Percentiles rank a stretch among this genome's conserved stretches.
Conservation (phyloP, 1,140 invertebrate genomes). For the Artemia franciscana region DNA sequence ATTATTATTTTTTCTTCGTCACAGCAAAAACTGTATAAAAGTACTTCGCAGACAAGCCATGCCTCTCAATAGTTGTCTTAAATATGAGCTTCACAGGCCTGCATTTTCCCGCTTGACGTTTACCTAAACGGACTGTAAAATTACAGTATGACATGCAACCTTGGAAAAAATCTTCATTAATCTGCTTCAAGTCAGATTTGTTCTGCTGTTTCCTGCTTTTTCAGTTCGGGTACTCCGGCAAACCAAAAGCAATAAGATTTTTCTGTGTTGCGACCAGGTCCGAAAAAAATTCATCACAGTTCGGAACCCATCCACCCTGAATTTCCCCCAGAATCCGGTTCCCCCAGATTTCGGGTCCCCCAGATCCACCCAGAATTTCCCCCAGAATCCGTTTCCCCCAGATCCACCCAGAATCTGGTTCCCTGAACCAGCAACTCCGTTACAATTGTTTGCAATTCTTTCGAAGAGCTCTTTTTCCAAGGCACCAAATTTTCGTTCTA, state of each 20-base stretch:
- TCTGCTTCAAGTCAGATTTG: neutral
- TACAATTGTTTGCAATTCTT: neutral
- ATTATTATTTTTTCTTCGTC: too few relatives aligned
- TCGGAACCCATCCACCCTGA: too few relatives aligned
- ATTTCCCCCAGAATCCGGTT: too few relatives aligned
- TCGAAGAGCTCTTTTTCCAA: neutral
- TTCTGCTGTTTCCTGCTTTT: too few relatives aligned
- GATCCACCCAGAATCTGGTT: too few relatives aligned
- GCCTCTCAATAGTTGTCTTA: neutral
- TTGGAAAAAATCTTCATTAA: neutral
- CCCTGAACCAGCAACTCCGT: neutral
- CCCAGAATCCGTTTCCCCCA: too few relatives aligned
- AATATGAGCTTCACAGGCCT: neutral
- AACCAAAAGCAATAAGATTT: neutral
- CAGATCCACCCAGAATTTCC: too few relatives aligned
- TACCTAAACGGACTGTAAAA: neutral
- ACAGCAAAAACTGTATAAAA: too few relatives aligned
- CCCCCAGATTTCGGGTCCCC: too few relatives aligned
- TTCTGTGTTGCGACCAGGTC: neutral
- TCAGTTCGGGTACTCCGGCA: neutral
- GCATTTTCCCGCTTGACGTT: neutral
- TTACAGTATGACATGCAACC: neutral
- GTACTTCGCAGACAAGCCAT: too few relatives aligned
- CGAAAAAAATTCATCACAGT: neutral
- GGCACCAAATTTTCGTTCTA: neutral